phyloP scores from a whole-genome alignment of 2,888 invertebrate genomes.

The Lypha dubia region DNA sequence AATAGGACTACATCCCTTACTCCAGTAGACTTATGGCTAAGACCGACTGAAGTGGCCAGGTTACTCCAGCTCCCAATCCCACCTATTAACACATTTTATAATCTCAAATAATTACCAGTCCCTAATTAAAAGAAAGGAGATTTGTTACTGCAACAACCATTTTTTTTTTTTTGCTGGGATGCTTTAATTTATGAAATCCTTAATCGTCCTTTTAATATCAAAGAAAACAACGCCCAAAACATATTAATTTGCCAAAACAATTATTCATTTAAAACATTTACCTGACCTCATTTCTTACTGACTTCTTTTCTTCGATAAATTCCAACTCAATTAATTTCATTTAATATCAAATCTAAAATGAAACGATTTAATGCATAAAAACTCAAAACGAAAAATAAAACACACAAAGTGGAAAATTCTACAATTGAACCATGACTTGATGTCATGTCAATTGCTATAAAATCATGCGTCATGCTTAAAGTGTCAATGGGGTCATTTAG shows the following conservation, averaged over 20 bases:
- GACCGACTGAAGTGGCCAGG: too few species aligned
- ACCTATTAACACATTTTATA: too few species aligned
- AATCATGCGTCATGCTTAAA: conserved; percentile 67
- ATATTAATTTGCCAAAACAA: not conserved
- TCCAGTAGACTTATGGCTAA: too few species aligned
- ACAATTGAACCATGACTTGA: conserved; percentile 65
- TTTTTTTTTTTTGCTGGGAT: too few species aligned
- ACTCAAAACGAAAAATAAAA: not conserved
- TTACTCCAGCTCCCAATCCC: too few species aligned
- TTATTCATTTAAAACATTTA: not conserved
- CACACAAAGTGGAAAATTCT: conserved; percentile 26
- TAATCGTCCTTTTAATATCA: too few species aligned
- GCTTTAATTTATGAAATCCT: not conserved
- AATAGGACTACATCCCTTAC: too few species aligned
- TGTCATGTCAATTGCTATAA: conserved; percentile 68
- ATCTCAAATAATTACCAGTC: too few species aligned
- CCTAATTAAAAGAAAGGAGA: too few species aligned
- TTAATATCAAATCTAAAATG: conserved; percentile 21
- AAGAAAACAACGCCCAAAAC: not conserved
- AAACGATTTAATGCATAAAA: not conserved
- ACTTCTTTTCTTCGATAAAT: not conserved
- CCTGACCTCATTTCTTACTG: conserved; percentile 14
- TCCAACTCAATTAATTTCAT: conserved; percentile 53
- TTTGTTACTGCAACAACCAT: too few species aligned
- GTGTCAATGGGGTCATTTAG: conserved; percentile 69